phyloP scores from a whole-genome alignment of 2,888 invertebrate genomes.

The Spisula subtruncata region DNA sequence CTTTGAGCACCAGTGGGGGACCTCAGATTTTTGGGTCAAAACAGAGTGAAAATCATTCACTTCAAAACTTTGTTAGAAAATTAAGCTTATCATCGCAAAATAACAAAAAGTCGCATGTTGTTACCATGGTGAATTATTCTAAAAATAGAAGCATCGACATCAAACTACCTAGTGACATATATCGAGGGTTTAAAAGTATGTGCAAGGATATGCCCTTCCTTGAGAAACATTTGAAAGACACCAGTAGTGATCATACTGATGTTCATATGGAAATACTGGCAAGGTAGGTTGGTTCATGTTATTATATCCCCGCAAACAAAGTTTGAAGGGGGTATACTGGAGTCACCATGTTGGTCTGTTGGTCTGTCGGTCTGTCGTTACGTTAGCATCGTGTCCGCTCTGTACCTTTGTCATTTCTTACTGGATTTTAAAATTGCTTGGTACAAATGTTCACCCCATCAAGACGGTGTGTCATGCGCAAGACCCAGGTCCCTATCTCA shows the following conservation, averaged over 20 bases:
- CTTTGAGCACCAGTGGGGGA: not conserved
- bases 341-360: too few relatives aligned
- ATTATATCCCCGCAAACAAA: too few relatives aligned
- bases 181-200: conserved; percentile 9
- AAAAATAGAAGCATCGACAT: not conserved
- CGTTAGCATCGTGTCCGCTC: too few relatives aligned
- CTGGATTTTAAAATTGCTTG: too few relatives aligned
- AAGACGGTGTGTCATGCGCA: too few relatives aligned
- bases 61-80: not conserved
- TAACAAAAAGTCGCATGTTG: not conserved
- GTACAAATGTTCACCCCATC: too few relatives aligned
- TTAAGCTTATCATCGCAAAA: not conserved
- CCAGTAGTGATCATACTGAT: not conserved
- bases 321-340: too few relatives aligned
- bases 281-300: not conserved
- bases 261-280: too few relatives aligned
- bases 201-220: not conserved
- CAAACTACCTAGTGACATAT: not conserved
- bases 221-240: not conserved
- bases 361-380: too few relatives aligned
- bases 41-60: not conserved
- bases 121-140: not conserved
- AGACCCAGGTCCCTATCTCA: too few relatives aligned
- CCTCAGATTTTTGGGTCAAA: too few relatives aligned
- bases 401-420: too few relatives aligned